A percentile compares a stretch with the other conserved stretches of the same genome.
Evolutionary conservation across 2,888 invertebrate genomes (phyloP).

Genomic region (Sminthurinus aureus): DNA sequence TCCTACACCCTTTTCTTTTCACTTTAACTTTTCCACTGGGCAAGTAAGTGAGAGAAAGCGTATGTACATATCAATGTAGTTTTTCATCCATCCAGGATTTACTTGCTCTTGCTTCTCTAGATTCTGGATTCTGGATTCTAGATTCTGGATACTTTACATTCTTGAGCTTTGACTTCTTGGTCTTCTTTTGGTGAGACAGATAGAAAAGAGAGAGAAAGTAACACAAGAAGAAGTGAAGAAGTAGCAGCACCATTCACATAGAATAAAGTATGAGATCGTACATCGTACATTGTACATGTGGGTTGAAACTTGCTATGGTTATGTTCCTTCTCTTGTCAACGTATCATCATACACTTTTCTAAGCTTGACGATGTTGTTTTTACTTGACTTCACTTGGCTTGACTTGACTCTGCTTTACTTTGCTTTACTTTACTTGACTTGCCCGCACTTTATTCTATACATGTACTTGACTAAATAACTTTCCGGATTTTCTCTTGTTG

Average conservation of each 20-base stretch:
- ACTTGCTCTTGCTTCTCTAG: neutral
- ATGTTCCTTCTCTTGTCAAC: conserved; percentile 7
- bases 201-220: no score
- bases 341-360: conserved; percentile 12
- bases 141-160: conserved; percentile 15
- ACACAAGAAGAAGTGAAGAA: neutral
- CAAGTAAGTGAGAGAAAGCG: neutral
- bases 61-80: neutral
- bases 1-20: neutral
- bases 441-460: no score
- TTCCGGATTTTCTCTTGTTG: conserved; percentile 17
- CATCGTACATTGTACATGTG: neutral
- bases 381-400: neutral
- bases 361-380: neutral
- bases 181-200: no score
- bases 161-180: conserved; percentile 10
- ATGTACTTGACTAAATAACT: conserved; percentile 1
- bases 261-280: conserved; percentile 2
- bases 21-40: neutral
- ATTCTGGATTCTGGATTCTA: no score
- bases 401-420: neutral
- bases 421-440: neutral
- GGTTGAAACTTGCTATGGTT: neutral
- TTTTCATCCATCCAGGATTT: conserved; percentile 8
- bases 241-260: neutral